A percentile compares a stretch with the other conserved stretches of the same genome.
Conservation (phyloP, 2,113 vertebrate species). For the Hystrix brachyura region DNA sequence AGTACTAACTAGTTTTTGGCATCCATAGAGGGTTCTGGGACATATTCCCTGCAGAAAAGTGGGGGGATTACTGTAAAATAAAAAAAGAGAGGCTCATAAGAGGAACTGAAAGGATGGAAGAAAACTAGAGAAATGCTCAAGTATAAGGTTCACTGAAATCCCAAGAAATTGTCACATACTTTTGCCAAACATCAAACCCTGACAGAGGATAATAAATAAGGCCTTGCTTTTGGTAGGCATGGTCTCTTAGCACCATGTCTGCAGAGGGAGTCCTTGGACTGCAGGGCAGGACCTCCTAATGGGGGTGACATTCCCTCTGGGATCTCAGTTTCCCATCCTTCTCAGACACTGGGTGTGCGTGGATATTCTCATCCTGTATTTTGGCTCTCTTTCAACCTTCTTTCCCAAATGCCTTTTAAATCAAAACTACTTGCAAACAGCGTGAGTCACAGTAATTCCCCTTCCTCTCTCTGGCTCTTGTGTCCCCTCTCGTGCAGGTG, state of each 20-base stretch:
- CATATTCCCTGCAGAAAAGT: background rate
- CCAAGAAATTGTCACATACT: background rate
- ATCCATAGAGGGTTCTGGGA: background rate
- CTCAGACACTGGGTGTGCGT: background rate
- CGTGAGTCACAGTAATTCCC: background rate
- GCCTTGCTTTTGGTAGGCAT: background rate
- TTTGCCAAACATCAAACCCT: background rate
- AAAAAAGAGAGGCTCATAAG: background rate
- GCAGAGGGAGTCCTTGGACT: background rate
- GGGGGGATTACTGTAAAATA: background rate
- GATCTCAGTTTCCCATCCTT: background rate
- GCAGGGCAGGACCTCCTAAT: rapidly evolving
- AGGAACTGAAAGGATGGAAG: background rate
- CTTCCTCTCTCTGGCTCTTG: background rate
- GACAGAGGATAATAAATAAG: background rate
- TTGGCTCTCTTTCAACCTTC: slow-evolving; percentile 18
- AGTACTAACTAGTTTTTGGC: background rate
- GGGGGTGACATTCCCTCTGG: background rate
- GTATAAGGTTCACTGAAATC: background rate
- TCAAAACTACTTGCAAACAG: slow-evolving; percentile 8
- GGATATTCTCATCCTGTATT: background rate
- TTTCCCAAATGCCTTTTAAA: slow-evolving; percentile 41
- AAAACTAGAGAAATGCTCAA: background rate
- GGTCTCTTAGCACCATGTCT: no score
- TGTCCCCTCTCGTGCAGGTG: background rate